These are phyloP conservation scores for Pseudoips prasinana DNA, from an alignment of 2,888 invertebrate genomes.

Conservation along the genomic window DNA sequence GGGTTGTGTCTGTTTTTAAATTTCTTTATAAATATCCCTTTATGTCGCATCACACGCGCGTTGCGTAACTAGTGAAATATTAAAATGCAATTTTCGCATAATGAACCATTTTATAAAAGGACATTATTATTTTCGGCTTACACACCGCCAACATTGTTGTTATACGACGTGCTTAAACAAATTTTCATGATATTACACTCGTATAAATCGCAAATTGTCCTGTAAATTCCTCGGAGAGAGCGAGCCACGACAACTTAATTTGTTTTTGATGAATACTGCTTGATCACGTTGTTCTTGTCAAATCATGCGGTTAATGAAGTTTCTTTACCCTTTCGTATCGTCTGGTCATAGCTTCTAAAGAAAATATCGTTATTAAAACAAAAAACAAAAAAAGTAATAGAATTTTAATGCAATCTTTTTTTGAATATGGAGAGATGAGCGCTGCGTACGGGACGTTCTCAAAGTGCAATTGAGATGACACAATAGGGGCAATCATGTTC, in stretches of 20 bases:
- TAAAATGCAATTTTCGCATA: slow-evolving; percentile 36
- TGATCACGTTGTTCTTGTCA: slow-evolving; percentile 66
- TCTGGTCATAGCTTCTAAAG: too few species aligned
- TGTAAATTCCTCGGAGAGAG: slow-evolving; percentile 42
- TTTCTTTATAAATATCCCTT: too few species aligned
- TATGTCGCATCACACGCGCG: too few species aligned
- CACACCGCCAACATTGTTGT: slow-evolving; percentile 34
- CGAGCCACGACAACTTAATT: slow-evolving; percentile 57
- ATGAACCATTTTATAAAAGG: slow-evolving; percentile 25
- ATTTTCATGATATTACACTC: slow-evolving; percentile 40
- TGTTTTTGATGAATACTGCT: slow-evolving; percentile 66
- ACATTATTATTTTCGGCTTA: slow-evolving; percentile 39
- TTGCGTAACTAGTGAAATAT: slow-evolving; percentile 34
- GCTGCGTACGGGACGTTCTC: slow-evolving; percentile 49
- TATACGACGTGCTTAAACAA: slow-evolving; percentile 32
- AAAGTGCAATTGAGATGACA: slow-evolving; percentile 55
- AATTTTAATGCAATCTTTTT: slow-evolving; percentile 8
- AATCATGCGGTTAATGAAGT: slow-evolving; percentile 74
- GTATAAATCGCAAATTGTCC: slow-evolving; percentile 49
- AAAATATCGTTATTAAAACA: slow-evolving; percentile 1
- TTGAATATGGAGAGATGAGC: slow-evolving; percentile 17
- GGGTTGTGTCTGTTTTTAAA: too few species aligned
- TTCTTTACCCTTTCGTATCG: slow-evolving; percentile 39
- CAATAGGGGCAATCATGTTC: slow-evolving; percentile 60
- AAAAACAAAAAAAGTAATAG: neutral